phyloP scores from a whole-genome alignment of 2,113 vertebrate genomes.

The Hippocampus abdominalis region DNA sequence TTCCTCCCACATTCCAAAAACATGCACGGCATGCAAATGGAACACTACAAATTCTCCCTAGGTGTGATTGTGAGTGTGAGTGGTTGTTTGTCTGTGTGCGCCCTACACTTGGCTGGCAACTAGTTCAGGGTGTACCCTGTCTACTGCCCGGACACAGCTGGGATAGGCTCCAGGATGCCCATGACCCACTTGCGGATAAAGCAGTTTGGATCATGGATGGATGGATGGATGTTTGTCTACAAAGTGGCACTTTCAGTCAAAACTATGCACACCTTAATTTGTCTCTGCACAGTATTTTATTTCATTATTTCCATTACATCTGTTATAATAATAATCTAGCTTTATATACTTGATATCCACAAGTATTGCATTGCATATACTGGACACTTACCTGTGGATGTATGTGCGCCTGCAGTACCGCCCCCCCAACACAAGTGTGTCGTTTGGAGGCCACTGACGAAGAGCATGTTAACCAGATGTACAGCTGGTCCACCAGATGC shows the following conservation, averaged over 20 bases:
- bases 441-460: slow-evolving; percentile 60
- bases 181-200: no score
- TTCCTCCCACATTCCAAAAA: no score
- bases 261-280: slow-evolving; percentile 42
- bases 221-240: slow-evolving; percentile 59
- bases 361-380: slow-evolving; percentile 14
- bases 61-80: no score
- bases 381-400: slow-evolving; percentile 15
- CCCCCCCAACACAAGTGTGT: slow-evolving; percentile 28
- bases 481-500: slow-evolving; percentile 77
- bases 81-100: no score
- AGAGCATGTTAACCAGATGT: slow-evolving; percentile 74
- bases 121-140: no score
- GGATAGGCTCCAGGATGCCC: no score
- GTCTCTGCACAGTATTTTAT: slow-evolving; percentile 60
- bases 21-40: no score
- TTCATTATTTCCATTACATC: neutral
- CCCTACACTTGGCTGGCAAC: no score
- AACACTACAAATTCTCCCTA: no score
- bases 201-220: slow-evolving; percentile 12
- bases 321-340: neutral
- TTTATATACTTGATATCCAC: slow-evolving; percentile 15
- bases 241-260: slow-evolving; percentile 66
- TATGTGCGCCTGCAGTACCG: slow-evolving; percentile 16
- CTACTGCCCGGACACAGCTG: no score